Percentiles rank a stretch among this genome's conserved stretches.
Evolutionary conservation across 2,888 invertebrate genomes (phyloP).

Genomic region (Hipparchia semele): DNA sequence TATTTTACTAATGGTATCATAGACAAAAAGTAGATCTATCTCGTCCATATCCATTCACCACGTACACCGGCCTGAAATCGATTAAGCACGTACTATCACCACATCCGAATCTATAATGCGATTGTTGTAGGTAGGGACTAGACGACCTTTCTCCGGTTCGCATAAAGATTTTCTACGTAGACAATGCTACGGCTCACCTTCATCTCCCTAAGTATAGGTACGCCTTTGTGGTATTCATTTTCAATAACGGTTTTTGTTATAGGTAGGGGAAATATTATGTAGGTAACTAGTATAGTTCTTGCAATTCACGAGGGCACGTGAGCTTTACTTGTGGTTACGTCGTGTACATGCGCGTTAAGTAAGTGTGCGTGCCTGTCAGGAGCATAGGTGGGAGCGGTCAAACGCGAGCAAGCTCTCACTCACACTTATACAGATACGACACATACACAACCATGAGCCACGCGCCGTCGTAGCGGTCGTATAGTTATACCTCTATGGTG

Average conservation of each 20-base stretch:
- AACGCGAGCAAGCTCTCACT: no score
- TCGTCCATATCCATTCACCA: neutral
- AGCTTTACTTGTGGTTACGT: no score
- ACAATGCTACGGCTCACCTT: conserved; percentile 17
- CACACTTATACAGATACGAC: no score
- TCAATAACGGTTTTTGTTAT: conserved; percentile 9
- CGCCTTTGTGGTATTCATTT: conserved; percentile 12
- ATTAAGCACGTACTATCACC: conserved; percentile 17
- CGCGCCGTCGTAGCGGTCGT: neutral
- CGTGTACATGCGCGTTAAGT: no score
- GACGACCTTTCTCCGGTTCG: conserved; percentile 23
- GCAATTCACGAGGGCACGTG: no score
- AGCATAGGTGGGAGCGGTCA: no score
- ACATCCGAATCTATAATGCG: conserved; percentile 23
- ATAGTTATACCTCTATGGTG: no score
- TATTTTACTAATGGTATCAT: neutral
- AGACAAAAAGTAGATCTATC: neutral
- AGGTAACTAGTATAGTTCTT: neutral
- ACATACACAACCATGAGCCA: neutral
- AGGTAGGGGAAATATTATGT: neutral
- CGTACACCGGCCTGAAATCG: conserved; percentile 7
- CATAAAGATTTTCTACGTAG: conserved; percentile 18
- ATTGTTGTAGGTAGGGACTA: conserved; percentile 18
- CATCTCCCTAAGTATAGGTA: conserved; percentile 17
- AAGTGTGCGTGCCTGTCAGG: no score